These are phyloP conservation scores for Rhineura floridana DNA, from an alignment of 2,113 vertebrate species.

Conservation along the genomic window DNA sequence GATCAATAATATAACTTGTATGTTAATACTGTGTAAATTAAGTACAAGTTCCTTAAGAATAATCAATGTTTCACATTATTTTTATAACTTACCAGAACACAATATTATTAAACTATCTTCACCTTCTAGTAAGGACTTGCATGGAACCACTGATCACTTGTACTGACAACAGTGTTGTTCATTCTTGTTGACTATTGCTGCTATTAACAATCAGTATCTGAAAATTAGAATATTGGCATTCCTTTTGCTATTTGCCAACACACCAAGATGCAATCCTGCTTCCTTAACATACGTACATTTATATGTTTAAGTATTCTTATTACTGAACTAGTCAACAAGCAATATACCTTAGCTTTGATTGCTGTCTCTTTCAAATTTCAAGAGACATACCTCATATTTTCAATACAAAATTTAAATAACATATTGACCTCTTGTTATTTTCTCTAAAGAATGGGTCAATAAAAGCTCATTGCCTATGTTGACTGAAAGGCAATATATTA, in stretches of 20 bases:
- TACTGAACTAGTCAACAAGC: slow-evolving; percentile 29
- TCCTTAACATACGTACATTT: not conserved
- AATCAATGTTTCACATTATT: slow-evolving; percentile 59
- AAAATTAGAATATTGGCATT: not conserved
- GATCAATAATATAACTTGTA: slow-evolving; percentile 33
- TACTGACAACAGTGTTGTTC: slow-evolving; percentile 10
- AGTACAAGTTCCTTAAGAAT: slow-evolving; percentile 50
- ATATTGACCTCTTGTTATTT: not conserved
- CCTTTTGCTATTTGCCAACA: not conserved
- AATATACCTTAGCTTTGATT: slow-evolving; percentile 14
- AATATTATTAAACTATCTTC: slow-evolving; percentile 46
- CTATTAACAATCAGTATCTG: slow-evolving; percentile 12
- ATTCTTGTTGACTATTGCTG: slow-evolving; percentile 23
- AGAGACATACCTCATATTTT: not conserved
- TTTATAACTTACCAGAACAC: slow-evolving; percentile 32
- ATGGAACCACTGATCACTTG: slow-evolving; percentile 27
- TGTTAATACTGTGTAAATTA: slow-evolving; percentile 46
- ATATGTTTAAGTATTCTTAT: slow-evolving; percentile 24
- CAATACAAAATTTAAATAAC: not conserved
- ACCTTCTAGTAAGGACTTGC: slow-evolving; percentile 17
- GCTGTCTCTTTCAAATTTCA: not conserved
- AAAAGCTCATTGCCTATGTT: not conserved
- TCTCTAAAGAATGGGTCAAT: not conserved
- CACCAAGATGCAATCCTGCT: not conserved
- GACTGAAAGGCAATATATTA: not conserved